phyloP scores from a whole-genome alignment of 1,140 invertebrate genomes.

The Rhopalosiphum maidis region DNA sequence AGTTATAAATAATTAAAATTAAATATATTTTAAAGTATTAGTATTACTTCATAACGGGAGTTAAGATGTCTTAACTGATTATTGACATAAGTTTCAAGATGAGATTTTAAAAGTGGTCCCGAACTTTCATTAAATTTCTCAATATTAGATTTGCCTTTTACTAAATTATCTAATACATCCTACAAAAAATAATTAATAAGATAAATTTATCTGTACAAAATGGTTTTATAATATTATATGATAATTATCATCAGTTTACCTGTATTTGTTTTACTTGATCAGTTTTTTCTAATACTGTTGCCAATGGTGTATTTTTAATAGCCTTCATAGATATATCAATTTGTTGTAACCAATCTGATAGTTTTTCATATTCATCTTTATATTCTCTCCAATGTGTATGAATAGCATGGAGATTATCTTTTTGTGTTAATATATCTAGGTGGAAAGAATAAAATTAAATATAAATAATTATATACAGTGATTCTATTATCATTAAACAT shows the following conservation, averaged over 20 bases:
- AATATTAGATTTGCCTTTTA: constrained; percentile 83
- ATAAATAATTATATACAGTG: background rate
- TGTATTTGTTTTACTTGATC: constrained; percentile 82
- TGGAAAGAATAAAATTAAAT: constrained; percentile 59
- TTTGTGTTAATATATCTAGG: constrained; percentile 81
- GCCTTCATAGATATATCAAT: constrained; percentile 91
- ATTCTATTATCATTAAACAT: too few relatives aligned
- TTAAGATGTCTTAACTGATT: constrained; percentile 91
- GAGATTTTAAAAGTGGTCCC: constrained; percentile 77
- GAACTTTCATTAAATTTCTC: constrained; percentile 83
- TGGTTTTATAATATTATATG: background rate
- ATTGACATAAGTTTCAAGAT: constrained; percentile 88
- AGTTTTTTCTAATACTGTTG: constrained; percentile 83
- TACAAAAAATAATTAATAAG: constrained; percentile 60
- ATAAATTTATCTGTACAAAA: background rate
- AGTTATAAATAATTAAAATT: background rate
- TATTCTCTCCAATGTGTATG: constrained; percentile 86
- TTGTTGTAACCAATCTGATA: constrained; percentile 93
- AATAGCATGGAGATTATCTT: constrained; percentile 81
- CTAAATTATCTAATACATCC: constrained; percentile 77
- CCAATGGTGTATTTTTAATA: constrained; percentile 82
- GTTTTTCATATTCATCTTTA: constrained; percentile 89
- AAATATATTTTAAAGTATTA: constrained; percentile 54
- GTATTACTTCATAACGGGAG: constrained; percentile 78
- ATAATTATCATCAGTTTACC: constrained; percentile 57